Evolutionary conservation across 2,113 vertebrate genomes (phyloP).

Genomic region (Hystrix cristata): DNA sequence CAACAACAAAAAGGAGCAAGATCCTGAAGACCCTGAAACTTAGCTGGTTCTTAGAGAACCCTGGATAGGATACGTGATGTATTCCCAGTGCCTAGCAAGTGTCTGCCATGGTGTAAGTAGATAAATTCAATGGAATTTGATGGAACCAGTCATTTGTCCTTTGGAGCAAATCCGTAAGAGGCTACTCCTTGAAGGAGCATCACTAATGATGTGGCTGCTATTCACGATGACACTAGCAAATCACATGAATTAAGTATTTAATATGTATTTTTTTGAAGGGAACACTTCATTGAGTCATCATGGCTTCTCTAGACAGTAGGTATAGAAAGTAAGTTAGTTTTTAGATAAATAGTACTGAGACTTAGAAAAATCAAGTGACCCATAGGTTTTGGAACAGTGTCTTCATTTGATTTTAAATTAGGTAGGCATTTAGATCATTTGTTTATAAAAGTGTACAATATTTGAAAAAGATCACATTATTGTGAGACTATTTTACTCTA

Average conservation of each 20-base stretch:
- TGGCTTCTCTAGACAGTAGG: neutral
- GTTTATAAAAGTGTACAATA: neutral
- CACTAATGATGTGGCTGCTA: neutral
- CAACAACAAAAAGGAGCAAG: neutral
- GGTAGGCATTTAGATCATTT: neutral
- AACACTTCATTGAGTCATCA: neutral
- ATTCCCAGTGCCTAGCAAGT: neutral
- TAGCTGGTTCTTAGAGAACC: neutral
- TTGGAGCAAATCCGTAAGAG: neutral
- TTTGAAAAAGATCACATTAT: neutral
- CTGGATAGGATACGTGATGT: neutral
- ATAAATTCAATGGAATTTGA: neutral
- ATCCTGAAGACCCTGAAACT: neutral
- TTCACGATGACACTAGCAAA: neutral
- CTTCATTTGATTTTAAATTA: conserved; percentile 42
- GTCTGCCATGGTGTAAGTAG: neutral
- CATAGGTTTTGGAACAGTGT: neutral
- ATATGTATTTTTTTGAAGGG: neutral
- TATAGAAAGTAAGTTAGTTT: neutral
- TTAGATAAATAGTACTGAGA: neutral
- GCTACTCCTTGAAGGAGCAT: neutral
- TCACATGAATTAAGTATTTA: neutral
- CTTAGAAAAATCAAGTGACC: neutral
- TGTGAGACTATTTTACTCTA: neutral
- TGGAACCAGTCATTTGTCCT: neutral